A percentile compares a stretch with the other conserved stretches of the same genome.
Conservation (phyloP, 2,888 invertebrate genomes). For the Acleris literana region DNA sequence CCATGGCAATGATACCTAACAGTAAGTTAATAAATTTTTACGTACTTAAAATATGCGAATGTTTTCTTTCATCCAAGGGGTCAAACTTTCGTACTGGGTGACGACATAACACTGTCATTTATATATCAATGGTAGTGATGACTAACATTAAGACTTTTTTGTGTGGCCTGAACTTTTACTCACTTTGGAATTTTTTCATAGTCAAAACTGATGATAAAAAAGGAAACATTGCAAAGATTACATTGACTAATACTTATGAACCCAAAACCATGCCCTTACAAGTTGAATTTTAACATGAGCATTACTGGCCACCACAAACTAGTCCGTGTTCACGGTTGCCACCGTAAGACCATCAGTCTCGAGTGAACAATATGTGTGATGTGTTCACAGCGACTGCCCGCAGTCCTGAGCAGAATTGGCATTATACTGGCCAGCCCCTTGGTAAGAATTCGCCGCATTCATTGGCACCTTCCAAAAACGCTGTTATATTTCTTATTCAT, state of each 20-base stretch:
- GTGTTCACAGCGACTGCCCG: conserved; percentile 96
- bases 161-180: conserved; percentile 67
- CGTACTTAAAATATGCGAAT: neutral
- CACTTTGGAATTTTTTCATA: neutral
- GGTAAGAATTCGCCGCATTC: conserved; percentile 88
- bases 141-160: conserved; percentile 69
- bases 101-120: neutral
- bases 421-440: conserved; percentile 97
- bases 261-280: conserved; percentile 7
- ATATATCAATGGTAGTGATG: conserved; percentile 47
- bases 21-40: neutral
- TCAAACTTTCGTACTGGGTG: neutral
- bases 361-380: conserved; percentile 85
- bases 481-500: conserved; percentile 67
- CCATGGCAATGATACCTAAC: no score
- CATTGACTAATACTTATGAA: conserved; percentile 5
- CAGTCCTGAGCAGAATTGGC: conserved; percentile 98
- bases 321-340: conserved; percentile 78
- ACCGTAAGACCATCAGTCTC: conserved; percentile 75
- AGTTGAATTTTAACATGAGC: conserved; percentile 12
- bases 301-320: conserved; percentile 73
- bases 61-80: no score
- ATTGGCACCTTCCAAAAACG: conserved; percentile 74
- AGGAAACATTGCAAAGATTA: conserved; percentile 81
- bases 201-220: conserved; percentile 4